Conservation (phyloP, 2,113 vertebrate species). For the Dasyprocta punctata region DNA sequence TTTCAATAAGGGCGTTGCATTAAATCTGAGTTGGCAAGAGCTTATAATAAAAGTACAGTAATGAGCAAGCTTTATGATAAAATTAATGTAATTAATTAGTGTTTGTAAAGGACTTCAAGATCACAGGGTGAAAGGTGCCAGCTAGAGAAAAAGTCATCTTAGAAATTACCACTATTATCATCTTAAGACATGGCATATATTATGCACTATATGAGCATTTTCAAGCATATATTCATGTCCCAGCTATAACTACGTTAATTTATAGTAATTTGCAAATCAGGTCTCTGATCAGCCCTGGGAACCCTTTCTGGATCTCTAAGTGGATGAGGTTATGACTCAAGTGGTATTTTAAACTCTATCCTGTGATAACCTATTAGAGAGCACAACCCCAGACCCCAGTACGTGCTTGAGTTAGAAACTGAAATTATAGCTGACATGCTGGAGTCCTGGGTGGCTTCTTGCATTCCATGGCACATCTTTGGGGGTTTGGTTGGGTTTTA, state of each 20-base stretch:
- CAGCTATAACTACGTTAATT: slow-evolving; percentile 79
- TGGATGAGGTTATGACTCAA: slow-evolving; percentile 81
- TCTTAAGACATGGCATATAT: slow-evolving; percentile 76
- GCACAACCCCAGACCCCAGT: not conserved
- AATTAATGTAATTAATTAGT: slow-evolving; percentile 84
- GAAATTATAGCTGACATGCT: slow-evolving; percentile 44
- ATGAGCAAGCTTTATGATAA: slow-evolving; percentile 80
- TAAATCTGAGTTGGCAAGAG: slow-evolving; percentile 75
- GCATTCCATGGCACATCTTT: not conserved
- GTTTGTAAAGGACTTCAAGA: slow-evolving; percentile 81
- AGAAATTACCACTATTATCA: slow-evolving; percentile 81
- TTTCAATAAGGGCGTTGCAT: slow-evolving; percentile 67
- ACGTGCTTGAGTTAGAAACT: slow-evolving; percentile 16
- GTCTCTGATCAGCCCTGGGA: slow-evolving; percentile 77
- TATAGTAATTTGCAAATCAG: slow-evolving; percentile 83
- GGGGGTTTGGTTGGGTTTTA: slow-evolving; percentile 34
- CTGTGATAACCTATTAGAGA: slow-evolving; percentile 76
- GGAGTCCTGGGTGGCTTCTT: not conserved
- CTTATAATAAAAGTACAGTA: slow-evolving; percentile 79
- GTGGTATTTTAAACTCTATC: slow-evolving; percentile 79
- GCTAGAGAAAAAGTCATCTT: slow-evolving; percentile 79
- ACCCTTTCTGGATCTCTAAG: slow-evolving; percentile 79
- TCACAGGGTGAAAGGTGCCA: slow-evolving; percentile 80
- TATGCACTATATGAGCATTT: slow-evolving; percentile 67
- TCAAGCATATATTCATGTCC: slow-evolving; percentile 74